Evolutionary conservation across 2,113 vertebrate genomes (phyloP).

Genomic region (Genyomyrus donnyi): DNA sequence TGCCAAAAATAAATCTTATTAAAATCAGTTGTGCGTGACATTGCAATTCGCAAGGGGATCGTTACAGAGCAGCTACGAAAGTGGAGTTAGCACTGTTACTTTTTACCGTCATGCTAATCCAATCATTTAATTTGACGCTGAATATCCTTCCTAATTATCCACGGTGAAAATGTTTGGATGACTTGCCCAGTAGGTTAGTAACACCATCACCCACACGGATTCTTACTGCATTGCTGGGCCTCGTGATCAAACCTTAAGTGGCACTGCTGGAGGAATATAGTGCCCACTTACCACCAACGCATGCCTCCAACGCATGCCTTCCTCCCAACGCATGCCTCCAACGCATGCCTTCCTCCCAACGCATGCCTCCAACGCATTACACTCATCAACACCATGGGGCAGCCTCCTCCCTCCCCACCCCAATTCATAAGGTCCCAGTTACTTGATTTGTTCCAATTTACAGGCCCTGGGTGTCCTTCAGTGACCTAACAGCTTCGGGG

Average conservation of each 20-base stretch:
- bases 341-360: neutral
- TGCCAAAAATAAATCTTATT: neutral
- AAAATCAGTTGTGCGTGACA: neutral
- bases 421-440: neutral
- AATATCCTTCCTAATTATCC: neutral
- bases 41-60: neutral
- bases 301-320: neutral
- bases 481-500: neutral
- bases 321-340: neutral
- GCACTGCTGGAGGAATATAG: neutral
- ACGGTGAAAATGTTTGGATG: neutral
- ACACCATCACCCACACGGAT: neutral
- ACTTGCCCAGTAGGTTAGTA: neutral
- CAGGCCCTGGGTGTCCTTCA: neutral
- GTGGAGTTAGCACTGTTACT: neutral
- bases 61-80: neutral
- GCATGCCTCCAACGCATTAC: neutral
- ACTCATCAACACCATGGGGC: neutral
- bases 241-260: neutral
- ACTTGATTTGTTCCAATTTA: neutral
- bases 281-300: neutral
- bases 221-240: neutral
- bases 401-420: neutral
- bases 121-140: neutral
- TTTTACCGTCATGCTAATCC: neutral